These are phyloP conservation scores for Lytechinus variegatus DNA, from an alignment of 35 echinoderm and acorn worm species.

Conservation along the genomic window DNA sequence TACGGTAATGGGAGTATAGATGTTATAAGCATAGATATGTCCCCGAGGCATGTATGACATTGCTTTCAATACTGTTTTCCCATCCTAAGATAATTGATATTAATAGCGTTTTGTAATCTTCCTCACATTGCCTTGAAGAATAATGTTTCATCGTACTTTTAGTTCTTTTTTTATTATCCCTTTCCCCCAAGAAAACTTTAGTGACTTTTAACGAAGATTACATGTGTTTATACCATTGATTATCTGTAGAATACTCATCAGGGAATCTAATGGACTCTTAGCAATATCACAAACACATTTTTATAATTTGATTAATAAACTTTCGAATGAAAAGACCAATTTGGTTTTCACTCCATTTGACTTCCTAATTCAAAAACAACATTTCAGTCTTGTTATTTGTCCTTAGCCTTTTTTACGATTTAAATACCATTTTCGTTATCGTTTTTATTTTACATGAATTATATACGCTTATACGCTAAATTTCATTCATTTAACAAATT, in stretches of 20 bases:
- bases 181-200: background rate
- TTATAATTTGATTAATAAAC: background rate
- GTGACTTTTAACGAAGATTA: background rate
- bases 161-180: background rate
- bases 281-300: background rate
- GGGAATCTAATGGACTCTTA: background rate
- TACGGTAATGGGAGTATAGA: background rate
- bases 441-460: too few relatives aligned
- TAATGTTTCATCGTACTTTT: background rate
- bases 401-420: too few relatives aligned
- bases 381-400: too few relatives aligned
- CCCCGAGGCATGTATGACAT: background rate
- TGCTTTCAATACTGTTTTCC: background rate
- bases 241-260: background rate
- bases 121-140: background rate
- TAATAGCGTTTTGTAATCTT: constrained; percentile 9
- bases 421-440: too few relatives aligned
- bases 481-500: too few relatives aligned
- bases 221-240: background rate
- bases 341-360: background rate
- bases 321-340: background rate
- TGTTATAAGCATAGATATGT: background rate
- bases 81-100: background rate
- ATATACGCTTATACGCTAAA: too few relatives aligned
- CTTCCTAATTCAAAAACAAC: background rate